phyloP scores from a whole-genome alignment of 2,797 vertebrate genomes.

The Mus spretus region DNA sequence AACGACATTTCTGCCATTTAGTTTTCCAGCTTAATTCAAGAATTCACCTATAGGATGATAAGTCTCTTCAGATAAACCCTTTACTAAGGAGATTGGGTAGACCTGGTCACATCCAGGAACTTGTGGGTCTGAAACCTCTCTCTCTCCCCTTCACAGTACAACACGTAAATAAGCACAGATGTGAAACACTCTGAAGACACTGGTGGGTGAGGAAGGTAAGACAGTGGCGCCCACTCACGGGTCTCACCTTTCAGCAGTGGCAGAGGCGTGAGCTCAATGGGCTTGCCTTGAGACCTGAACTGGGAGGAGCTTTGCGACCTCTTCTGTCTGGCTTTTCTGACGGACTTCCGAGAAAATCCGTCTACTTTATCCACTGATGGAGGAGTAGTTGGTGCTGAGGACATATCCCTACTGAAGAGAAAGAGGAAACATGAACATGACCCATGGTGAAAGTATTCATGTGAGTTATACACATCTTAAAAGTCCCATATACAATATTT shows the following conservation, averaged over 20 bases:
- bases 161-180: conserved; percentile 55
- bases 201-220: conserved; percentile 11
- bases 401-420: conserved; percentile 97
- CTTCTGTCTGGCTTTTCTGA: conserved; percentile 99
- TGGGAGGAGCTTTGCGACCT: conserved; percentile 99
- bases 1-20: conserved; percentile 27
- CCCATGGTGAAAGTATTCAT: not conserved
- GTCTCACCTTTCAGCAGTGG: conserved; percentile 98
- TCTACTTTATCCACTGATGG: conserved; percentile 99
- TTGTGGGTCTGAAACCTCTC: conserved; percentile 9
- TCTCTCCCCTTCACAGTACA: conserved; percentile 25
- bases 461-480: conserved; percentile 34
- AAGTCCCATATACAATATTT: conserved; percentile 1
- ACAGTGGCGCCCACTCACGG: conserved; percentile 53
- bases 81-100: not conserved
- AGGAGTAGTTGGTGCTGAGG: conserved; percentile 99
- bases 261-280: conserved; percentile 98
- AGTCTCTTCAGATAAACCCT: conserved; percentile 35
- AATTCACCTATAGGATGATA: conserved; percentile 10
- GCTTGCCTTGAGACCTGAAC: conserved; percentile 99
- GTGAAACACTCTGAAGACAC: not conserved
- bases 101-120: conserved; percentile 23
- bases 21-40: conserved; percentile 6
- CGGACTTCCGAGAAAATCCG: conserved; percentile 99
- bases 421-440: conserved; percentile 79